These are phyloP conservation scores for Pipa parva DNA, from an alignment of 2,113 vertebrate species.

Conservation along the genomic window DNA sequence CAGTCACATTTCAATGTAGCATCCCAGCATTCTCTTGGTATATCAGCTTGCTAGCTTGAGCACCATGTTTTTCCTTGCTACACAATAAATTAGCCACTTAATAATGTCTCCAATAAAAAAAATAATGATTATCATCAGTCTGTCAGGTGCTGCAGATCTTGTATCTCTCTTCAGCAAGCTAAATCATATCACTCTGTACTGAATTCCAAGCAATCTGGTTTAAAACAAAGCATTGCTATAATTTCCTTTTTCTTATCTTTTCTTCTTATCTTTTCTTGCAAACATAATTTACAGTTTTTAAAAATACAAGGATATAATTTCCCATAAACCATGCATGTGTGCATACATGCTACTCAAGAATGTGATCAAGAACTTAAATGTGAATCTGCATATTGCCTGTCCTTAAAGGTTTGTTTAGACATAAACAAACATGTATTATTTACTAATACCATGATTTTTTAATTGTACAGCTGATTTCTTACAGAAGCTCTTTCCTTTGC, in stretches of 20 bases:
- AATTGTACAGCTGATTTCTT: no score
- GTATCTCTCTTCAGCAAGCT: constrained; percentile 1
- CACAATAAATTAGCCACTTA: constrained; percentile 23
- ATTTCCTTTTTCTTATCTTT: constrained; percentile 1
- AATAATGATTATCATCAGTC: constrained; percentile 32
- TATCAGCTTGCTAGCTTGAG: background rate
- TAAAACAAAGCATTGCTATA: constrained; percentile 17
- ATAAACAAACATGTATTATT: no score
- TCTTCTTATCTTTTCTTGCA: background rate
- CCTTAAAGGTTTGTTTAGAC: no score
- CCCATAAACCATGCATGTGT: background rate
- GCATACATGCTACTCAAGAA: background rate
- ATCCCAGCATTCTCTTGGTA: background rate
- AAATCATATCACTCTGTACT: constrained; percentile 37
- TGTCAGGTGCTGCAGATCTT: constrained; percentile 13
- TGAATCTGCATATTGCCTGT: no score
- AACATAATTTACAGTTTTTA: background rate
- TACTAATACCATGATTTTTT: no score
- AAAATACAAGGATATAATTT: background rate
- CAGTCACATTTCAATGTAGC: background rate
- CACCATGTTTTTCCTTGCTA: background rate
- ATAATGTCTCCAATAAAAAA: constrained; percentile 39
- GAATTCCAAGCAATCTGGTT: constrained; percentile 2
- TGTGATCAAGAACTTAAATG: no score
- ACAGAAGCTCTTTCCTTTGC: no score